A percentile compares a stretch with the other conserved stretches of the same genome.
phyloP scores from a whole-genome alignment of 1,140 invertebrate genomes.

The Hycleus cichorii region DNA sequence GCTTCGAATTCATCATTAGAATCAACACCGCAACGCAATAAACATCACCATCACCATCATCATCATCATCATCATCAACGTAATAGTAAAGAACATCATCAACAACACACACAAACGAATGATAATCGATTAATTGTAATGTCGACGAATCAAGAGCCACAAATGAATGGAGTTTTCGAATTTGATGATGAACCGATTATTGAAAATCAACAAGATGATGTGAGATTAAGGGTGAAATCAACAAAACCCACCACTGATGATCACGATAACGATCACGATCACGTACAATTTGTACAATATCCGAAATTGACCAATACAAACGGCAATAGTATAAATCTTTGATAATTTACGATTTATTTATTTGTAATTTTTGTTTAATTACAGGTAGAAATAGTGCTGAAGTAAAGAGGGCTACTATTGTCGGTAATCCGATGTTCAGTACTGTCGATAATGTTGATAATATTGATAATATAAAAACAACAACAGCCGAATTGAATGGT shows the following conservation, averaged over 20 bases:
- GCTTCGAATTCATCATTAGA: conserved; percentile 7
- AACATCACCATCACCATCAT: conserved; percentile 33
- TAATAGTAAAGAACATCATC: conserved; percentile 16
- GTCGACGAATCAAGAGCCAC: conserved; percentile 18
- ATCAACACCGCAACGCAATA: conserved; percentile 20
- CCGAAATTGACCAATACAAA: conserved; percentile 30
- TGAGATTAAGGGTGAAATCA: conserved; percentile 8
- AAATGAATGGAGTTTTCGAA: conserved; percentile 31
- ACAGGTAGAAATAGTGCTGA: conserved; percentile 49
- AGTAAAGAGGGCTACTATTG: conserved; percentile 73
- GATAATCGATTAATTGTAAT: conserved; percentile 10
- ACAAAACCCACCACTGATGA: conserved; percentile 10
- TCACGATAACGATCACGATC: conserved; percentile 29
- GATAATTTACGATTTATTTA: not conserved
- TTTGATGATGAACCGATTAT: conserved; percentile 36
- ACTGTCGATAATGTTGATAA: conserved; percentile 38
- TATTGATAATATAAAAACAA: conserved; percentile 38
- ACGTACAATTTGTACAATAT: conserved; percentile 38
- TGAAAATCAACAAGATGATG: conserved; percentile 17
- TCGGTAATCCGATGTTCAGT: conserved; percentile 81
- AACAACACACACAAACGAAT: not conserved
- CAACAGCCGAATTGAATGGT: conserved; percentile 49
- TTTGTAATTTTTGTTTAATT: too few species aligned
- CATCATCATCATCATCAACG: conserved; percentile 27
- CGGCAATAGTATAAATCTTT: conserved; percentile 8